Evolutionary conservation across 2,888 invertebrate species (phyloP).

Genomic region (Nematopogon swammerdamellus): DNA sequence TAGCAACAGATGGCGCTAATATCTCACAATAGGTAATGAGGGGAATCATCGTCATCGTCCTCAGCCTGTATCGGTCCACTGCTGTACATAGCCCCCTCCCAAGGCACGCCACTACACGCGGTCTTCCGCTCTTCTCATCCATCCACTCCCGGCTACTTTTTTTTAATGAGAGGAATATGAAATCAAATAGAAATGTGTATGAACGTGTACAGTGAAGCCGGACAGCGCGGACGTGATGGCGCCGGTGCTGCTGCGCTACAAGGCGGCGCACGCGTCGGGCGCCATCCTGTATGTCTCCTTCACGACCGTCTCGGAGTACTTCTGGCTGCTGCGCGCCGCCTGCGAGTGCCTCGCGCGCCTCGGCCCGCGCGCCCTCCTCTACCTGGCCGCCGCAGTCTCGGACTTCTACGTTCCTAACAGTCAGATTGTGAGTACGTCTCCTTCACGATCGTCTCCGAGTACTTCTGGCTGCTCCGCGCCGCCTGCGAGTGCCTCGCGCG

Average conservation of each 20-base stretch:
- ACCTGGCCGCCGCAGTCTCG: conserved; percentile 96
- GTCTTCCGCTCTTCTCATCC: too few relatives aligned
- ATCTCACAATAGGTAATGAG: too few relatives aligned
- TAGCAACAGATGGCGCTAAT: too few relatives aligned
- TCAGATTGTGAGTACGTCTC: conserved; percentile 72
- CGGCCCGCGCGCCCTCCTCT: conserved; percentile 74
- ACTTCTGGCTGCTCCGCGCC: conserved; percentile 85
- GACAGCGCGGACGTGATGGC: conserved; percentile 68
- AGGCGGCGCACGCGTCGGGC: conserved; percentile 71
- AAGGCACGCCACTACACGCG: too few relatives aligned
- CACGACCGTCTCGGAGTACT: conserved; percentile 87
- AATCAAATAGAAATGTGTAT: too few relatives aligned
- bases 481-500: conserved; percentile 73
- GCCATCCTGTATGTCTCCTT: conserved; percentile 75
- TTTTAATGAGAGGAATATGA: too few relatives aligned
- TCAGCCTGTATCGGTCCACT: too few relatives aligned
- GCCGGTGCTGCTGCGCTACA: conserved; percentile 72
- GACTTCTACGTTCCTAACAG: conserved; percentile 96
- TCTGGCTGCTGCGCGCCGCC: conserved; percentile 83
- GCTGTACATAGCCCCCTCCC: too few relatives aligned
- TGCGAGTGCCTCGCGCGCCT: conserved; percentile 72
- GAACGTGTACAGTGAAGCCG: conserved; percentile 56
- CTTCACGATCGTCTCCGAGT: conserved; percentile 86
- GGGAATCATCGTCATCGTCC: too few relatives aligned
- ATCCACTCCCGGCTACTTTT: too few relatives aligned